Conservation (phyloP, 1,140 invertebrate species). For the Panagrolaimus sp. region DNA sequence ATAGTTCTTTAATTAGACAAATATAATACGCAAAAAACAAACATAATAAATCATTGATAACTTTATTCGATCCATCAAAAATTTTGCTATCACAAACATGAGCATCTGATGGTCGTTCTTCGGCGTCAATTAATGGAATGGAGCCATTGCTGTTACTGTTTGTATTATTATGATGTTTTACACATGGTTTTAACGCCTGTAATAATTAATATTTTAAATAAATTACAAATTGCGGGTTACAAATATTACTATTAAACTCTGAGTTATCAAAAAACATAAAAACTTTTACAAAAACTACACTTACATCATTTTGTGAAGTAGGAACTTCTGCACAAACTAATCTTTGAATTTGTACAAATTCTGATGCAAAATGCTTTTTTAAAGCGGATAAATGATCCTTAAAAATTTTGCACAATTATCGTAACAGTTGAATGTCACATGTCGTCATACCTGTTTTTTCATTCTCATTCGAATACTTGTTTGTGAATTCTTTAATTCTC, state of each 20-base stretch:
- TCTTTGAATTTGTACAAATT: conserved; percentile 40
- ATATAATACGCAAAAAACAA: too few relatives aligned
- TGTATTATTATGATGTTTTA: conserved; percentile 8
- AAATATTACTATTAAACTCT: too few relatives aligned
- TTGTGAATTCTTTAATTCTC: conserved; percentile 47
- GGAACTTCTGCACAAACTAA: conserved; percentile 25
- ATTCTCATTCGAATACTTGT: conserved; percentile 49
- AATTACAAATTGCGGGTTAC: too few relatives aligned
- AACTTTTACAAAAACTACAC: too few relatives aligned
- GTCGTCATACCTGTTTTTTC: conserved; percentile 53
- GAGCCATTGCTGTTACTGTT: conserved; percentile 5
- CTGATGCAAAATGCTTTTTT: conserved; percentile 39
- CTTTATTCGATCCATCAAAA: conserved; percentile 16
- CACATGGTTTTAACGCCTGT: neutral
- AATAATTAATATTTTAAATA: neutral
- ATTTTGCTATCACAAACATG: neutral
- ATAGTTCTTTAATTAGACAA: neutral
- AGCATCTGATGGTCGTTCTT: conserved; percentile 13
- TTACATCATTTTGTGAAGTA: neutral
- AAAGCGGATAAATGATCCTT: conserved; percentile 43
- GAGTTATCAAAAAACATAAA: too few relatives aligned
- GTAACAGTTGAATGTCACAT: too few relatives aligned
- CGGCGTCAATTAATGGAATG: conserved; percentile 8
- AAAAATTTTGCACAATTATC: too few relatives aligned
- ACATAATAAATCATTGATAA: neutral